Evolutionary conservation across 1,140 invertebrate genomes (phyloP).

Genomic region (Drosophila ogumai): DNA sequence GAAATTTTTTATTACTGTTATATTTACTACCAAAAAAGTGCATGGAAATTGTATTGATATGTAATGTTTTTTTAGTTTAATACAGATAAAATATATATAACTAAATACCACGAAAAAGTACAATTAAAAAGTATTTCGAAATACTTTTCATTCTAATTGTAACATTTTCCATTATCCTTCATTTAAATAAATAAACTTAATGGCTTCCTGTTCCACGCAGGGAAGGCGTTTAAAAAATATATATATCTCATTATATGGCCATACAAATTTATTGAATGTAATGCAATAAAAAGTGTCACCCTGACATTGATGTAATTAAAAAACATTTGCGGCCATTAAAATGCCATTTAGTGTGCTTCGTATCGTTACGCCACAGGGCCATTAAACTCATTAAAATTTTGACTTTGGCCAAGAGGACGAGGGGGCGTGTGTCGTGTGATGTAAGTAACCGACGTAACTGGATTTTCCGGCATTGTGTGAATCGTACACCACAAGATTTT

Average conservation of each 20-base stretch:
- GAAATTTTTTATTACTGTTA: too few relatives aligned
- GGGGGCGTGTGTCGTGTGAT: constrained; percentile 14
- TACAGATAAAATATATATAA: too few relatives aligned
- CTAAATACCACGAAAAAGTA: too few relatives aligned
- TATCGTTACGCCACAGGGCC: constrained; percentile 60
- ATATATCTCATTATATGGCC: constrained; percentile 32
- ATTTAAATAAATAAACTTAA: background rate
- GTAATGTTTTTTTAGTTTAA: too few relatives aligned
- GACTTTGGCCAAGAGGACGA: constrained; percentile 38
- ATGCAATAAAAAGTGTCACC: constrained; percentile 40
- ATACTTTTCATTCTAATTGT: background rate
- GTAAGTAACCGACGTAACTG: constrained; percentile 23
- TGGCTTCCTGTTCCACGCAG: background rate
- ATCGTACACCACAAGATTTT: constrained; percentile 17
- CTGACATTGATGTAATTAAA: constrained; percentile 67
- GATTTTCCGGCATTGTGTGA: constrained; percentile 23
- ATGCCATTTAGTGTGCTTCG: constrained; percentile 65
- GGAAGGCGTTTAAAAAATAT: constrained; percentile 9
- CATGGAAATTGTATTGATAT: too few relatives aligned
- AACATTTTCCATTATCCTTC: background rate
- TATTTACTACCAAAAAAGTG: too few relatives aligned
- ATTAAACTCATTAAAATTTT: constrained; percentile 79
- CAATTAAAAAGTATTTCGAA: background rate
- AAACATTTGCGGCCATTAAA: constrained; percentile 75
- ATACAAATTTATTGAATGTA: constrained; percentile 44